Evolutionary conservation across 2,113 vertebrate species (phyloP), one percentile per base, ranked within the genome.

Genomic region (Lamprologus speciosus): DNA sequence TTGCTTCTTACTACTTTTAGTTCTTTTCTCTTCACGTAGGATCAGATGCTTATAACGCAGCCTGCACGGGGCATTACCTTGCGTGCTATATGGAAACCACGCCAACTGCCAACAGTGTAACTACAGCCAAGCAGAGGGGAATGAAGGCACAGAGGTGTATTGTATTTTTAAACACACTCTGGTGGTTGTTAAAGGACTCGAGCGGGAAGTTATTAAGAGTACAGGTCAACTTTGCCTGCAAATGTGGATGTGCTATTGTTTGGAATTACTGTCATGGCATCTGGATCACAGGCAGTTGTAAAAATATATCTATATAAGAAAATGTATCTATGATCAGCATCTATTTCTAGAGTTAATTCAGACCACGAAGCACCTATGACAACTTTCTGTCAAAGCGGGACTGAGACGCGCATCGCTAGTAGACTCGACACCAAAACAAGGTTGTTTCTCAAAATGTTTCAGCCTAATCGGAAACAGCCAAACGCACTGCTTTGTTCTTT

Each of bases 61-160:
- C 42, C 37, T 58, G 16, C 73, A 58, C 35, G 13, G 42, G 21
- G 63, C 21, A 42, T 55, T 65, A 54, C 26, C 50, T 42, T 47
- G n/a, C 80, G 28, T 85, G 75, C 70, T 87, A 9, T 79, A 40
- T 8, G 19, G 53, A 33, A 87, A 85, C 58, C 40, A 84, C 45
- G 14, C 57, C 47, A 68, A 53, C 85, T 28, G 50, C 53, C 53
- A 81, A 19, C 80, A 82, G 17, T 28, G 58, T 75, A 84, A 83
- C 82, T 85, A 60, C 45, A 35, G 82, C 65, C 26, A 88, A 87
- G 84, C 80, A 53, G 81, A 81, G 84, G 81, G 84, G 75, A 42
- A 88, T 93, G 92, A 96, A 96, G 94, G 94, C 95, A 95, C 93
- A 95, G 94, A 95, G 79, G 91, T 88, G 91, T 73, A 42, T 73